Base-by-base conservation (phyloP, 2,888 invertebrate species). In the Tetanocera ferruginea region DNA sequence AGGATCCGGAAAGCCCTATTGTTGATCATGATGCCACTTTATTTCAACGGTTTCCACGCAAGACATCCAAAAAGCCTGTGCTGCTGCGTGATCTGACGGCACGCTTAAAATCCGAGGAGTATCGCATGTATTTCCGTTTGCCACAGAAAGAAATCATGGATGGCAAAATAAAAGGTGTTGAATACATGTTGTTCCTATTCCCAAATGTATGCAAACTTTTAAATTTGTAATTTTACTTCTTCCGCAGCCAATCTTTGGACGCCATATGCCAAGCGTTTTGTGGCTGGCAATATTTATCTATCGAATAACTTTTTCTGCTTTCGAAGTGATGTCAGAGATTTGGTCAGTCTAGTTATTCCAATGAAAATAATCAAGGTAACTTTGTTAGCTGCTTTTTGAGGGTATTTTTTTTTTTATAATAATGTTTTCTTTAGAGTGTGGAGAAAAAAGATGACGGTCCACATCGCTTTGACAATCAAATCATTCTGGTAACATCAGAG, bases 251-350 rank as follows among this genome's bases (percentile, higher is more conserved):
- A 96, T 11, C 90, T 99, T 76, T 97, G 97, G 95, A 98, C 98
- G 1, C 98, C 98, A 0, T 99, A 96, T 88, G 96, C 97, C 87
- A 98, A 98, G 88, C 93, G 94, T 82, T 95, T 96, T 87, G 95
- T 96, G 77, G 93, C 94, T 91, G 99, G 99, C 19, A 93, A 94
- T 82, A 91, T 99, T 85, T 99, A 95, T 89, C 91, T 99, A 70
- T 98, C 98, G 0, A 95, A 95, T 86, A 97, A 96, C 91, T 99
- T 97, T 89, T 93, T 98, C 85, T 99, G 99, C 89, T 99, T 98
- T 88, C 95, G 96, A 87, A 98, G 98, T 90, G 93, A 96, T 91
- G 98, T 98, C 87, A 92, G 92, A 90, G 87, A 85, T 78, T 91
- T 97, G 85, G 97, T 97, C 11, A 94, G 94, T 80, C 90, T 98